Conservation (phyloP, 2,888 invertebrate genomes). For the Epiblema foenella region DNA sequence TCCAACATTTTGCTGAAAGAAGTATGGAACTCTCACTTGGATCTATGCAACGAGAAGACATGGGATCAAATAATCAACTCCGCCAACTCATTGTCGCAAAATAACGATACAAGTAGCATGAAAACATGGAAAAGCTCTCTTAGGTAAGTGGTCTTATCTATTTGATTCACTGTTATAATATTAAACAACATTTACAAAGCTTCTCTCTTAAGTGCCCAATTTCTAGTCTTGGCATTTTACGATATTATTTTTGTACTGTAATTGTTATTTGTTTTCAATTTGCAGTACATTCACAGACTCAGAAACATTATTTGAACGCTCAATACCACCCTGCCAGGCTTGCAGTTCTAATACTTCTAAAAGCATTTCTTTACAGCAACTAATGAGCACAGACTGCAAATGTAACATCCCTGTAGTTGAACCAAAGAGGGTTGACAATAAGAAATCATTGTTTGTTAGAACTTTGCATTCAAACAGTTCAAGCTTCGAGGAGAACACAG, state of each 20-base stretch:
- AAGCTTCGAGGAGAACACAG: constrained; percentile 57
- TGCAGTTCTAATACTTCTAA: constrained; percentile 51
- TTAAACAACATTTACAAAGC: neutral
- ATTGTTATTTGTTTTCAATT: constrained; percentile 45
- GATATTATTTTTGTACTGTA: neutral
- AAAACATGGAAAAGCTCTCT: constrained; percentile 65
- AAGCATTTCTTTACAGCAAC: constrained; percentile 50
- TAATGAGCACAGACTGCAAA: constrained; percentile 59
- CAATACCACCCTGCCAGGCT: constrained; percentile 56
- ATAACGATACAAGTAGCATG: constrained; percentile 53
- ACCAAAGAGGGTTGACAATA: constrained; percentile 45
- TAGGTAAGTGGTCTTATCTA: constrained; percentile 58
- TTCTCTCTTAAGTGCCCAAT: neutral
- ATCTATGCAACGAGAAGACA: constrained; percentile 52
- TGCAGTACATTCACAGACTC: constrained; percentile 66
- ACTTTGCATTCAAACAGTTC: constrained; percentile 54
- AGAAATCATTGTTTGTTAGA: constrained; percentile 50
- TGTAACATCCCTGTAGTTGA: constrained; percentile 57
- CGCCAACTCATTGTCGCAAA: constrained; percentile 55
- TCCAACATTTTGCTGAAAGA: constrained; percentile 61
- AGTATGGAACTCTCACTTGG: constrained; percentile 58
- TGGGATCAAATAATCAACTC: constrained; percentile 55
- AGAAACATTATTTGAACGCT: constrained; percentile 57
- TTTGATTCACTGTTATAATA: neutral
- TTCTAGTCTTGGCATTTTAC: neutral